These are phyloP conservation scores for Odontocolon sp. DNA, from an alignment of 2,888 invertebrate genomes.

Conservation along the genomic window DNA sequence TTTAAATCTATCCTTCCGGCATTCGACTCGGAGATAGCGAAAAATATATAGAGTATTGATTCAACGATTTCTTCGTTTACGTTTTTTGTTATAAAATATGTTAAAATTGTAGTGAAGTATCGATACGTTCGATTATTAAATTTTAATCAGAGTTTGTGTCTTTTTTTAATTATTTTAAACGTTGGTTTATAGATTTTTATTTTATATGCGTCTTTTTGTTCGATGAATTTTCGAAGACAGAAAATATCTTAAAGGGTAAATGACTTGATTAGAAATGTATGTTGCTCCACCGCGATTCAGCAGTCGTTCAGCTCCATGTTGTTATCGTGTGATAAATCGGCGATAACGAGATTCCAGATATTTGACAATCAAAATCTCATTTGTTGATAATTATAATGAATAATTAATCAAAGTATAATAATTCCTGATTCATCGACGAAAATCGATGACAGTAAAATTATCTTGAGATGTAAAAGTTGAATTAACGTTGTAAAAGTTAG, in stretches of 20 bases:
- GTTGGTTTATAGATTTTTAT: no score
- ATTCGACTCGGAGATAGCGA: conserved; percentile 20
- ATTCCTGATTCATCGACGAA: background rate
- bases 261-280: background rate
- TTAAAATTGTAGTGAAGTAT: no score
- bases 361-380: background rate
- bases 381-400: background rate
- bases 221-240: no score
- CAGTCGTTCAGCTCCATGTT: conserved; percentile 12
- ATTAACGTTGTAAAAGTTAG: no score
- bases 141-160: no score
- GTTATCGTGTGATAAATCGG: background rate
- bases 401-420: background rate
- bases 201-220: no score
- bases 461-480: background rate
- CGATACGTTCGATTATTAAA: no score
- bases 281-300: conserved; percentile 22
- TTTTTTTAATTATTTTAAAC: no score
- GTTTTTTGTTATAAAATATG: no score
- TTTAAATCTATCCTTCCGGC: conserved; percentile 22
- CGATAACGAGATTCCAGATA: background rate
- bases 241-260: background rate
- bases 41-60: conserved; percentile 8
- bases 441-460: background rate
- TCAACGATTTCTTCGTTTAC: conserved; percentile 1